These are phyloP conservation scores for Alviniconcha strummeri DNA, from an alignment of 2,888 invertebrate genomes.

Conservation along the genomic window DNA sequence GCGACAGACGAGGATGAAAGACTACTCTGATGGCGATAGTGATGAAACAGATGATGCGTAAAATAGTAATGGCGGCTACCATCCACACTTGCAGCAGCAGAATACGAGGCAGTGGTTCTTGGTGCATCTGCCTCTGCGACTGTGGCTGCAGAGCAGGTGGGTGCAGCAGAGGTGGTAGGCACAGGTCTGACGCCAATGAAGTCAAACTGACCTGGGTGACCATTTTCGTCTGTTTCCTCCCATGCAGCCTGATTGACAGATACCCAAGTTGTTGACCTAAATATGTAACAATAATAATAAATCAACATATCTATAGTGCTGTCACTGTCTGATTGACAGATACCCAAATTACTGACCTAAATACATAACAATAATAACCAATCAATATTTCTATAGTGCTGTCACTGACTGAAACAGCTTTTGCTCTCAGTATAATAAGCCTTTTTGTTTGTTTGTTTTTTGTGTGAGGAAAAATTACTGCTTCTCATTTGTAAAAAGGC, in stretches of 20 bases:
- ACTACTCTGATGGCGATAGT: slow-evolving; percentile 38
- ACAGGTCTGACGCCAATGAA: slow-evolving; percentile 27
- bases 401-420: too few relatives aligned
- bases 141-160: neutral
- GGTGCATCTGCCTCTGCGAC: neutral
- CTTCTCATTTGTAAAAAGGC: too few relatives aligned
- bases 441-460: too few relatives aligned
- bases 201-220: slow-evolving; percentile 8
- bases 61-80: slow-evolving; percentile 44
- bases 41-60: slow-evolving; percentile 56
- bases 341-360: too few relatives aligned
- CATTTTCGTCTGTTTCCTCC: neutral
- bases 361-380: too few relatives aligned
- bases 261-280: too few relatives aligned
- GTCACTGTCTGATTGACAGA: too few relatives aligned
- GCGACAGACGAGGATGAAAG: slow-evolving; percentile 5
- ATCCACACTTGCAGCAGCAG: slow-evolving; percentile 14
- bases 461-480: too few relatives aligned
- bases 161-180: neutral
- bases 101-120: neutral
- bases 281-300: too few relatives aligned
- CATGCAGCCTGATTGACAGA: slow-evolving; percentile 10
- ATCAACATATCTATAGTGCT: too few relatives aligned
- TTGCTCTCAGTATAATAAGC: too few relatives aligned
- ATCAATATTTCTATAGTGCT: too few relatives aligned